A percentile compares a stretch with the other conserved stretches of the same genome.
phyloP scores from a whole-genome alignment of 2,113 vertebrate genomes.

The Onychostoma macrolepis region DNA sequence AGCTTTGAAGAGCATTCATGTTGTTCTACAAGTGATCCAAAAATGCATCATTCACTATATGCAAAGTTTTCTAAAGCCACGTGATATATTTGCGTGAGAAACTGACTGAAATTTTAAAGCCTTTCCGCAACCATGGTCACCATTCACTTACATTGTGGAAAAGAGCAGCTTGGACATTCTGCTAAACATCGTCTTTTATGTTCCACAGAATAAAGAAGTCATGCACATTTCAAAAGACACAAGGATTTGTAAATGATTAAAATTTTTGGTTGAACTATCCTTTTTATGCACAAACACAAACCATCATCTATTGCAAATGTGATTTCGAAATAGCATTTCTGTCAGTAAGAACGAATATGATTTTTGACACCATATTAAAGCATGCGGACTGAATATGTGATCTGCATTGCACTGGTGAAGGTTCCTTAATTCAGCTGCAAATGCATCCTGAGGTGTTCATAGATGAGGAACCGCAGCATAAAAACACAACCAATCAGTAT shows the following conservation, averaged over 20 bases:
- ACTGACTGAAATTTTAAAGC: background rate
- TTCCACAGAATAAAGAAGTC: background rate
- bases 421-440: background rate
- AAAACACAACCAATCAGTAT: constrained; percentile 10
- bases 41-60: background rate
- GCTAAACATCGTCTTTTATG: background rate
- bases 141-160: background rate
- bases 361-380: background rate
- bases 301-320: background rate
- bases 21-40: no score
- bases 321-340: background rate
- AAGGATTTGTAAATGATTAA: background rate
- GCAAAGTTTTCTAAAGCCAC: background rate
- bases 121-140: background rate
- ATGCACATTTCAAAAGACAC: background rate
- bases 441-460: background rate
- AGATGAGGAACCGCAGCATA: background rate
- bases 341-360: background rate
- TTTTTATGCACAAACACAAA: background rate
- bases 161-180: background rate
- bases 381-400: background rate
- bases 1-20: background rate
- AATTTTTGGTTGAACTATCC: background rate
- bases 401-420: background rate
- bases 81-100: background rate